phyloP scores from a whole-genome alignment of 1,140 invertebrate species.

The Eufriesea mexicana region DNA sequence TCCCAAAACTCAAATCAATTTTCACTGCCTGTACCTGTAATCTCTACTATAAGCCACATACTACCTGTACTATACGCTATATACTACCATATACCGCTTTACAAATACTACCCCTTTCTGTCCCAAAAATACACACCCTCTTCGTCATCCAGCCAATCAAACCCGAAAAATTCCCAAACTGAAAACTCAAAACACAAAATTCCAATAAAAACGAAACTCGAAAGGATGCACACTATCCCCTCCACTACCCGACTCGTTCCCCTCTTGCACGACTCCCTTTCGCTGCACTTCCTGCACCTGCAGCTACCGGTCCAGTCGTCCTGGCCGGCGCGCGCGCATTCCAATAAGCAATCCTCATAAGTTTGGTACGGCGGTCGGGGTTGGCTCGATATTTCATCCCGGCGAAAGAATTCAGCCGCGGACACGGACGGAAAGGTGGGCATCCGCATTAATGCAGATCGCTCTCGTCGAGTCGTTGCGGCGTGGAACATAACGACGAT shows the following conservation, averaged over 20 bases:
- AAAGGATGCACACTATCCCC: no score
- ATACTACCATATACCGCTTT: no score
- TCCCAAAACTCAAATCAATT: no score
- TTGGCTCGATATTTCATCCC: constrained; percentile 41
- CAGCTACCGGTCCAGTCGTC: constrained; percentile 10
- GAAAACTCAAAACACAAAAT: no score
- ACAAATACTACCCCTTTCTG: no score
- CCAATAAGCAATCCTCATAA: constrained; percentile 33
- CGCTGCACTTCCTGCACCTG: constrained; percentile 32
- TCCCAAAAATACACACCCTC: no score
- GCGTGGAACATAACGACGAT: constrained; percentile 53
- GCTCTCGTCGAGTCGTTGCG: constrained; percentile 45
- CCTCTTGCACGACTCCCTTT: background rate
- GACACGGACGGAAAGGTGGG: constrained; percentile 32
- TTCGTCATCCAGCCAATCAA: no score
- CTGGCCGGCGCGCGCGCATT: constrained; percentile 8
- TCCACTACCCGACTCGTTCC: background rate
- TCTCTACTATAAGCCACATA: no score
- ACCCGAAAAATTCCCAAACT: no score
- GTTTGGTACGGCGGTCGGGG: background rate
- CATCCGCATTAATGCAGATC: constrained; percentile 60
- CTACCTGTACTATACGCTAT: no score
- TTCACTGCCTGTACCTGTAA: no score
- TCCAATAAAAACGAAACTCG: no score
- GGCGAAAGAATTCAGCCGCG: constrained; percentile 20